Conservation (phyloP, 2,113 vertebrate genomes). For the Cochlearius cochlearius region DNA sequence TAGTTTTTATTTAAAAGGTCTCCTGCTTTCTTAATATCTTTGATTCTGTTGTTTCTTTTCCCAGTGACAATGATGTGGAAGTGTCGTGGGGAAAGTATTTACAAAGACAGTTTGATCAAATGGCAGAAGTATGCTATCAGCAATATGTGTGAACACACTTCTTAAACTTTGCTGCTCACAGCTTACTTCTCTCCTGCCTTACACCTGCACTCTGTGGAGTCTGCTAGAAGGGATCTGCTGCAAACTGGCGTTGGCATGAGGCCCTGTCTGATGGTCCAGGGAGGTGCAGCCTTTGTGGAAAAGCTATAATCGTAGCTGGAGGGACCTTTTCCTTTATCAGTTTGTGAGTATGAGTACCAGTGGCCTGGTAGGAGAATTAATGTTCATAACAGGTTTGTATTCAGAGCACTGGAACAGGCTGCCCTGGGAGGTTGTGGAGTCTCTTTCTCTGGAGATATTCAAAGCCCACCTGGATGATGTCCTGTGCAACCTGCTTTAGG, state of each 20-base stretch:
- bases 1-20: not conserved
- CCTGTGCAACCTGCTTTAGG: too few species aligned
- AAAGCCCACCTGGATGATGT: too few species aligned
- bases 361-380: too few species aligned
- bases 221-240: not conserved
- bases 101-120: not conserved
- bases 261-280: not conserved
- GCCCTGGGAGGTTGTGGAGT: too few species aligned
- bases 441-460: too few species aligned
- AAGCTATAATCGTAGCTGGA: not conserved
- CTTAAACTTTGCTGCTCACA: not conserved
- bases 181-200: not conserved
- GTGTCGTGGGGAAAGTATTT: not conserved
- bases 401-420: too few species aligned
- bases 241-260: fast-evolving
- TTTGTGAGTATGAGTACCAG: not conserved
- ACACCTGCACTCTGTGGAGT: not conserved
- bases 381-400: not conserved
- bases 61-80: not conserved
- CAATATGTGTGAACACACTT: not conserved
- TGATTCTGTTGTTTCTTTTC: not conserved
- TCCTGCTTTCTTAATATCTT: not conserved
- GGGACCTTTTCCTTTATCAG: not conserved
- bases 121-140: not conserved
- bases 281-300: not conserved